A percentile compares a stretch with the other conserved stretches of the same genome.
phyloP scores from a whole-genome alignment of 2,113 vertebrate genomes.

The Nicator chloris region DNA sequence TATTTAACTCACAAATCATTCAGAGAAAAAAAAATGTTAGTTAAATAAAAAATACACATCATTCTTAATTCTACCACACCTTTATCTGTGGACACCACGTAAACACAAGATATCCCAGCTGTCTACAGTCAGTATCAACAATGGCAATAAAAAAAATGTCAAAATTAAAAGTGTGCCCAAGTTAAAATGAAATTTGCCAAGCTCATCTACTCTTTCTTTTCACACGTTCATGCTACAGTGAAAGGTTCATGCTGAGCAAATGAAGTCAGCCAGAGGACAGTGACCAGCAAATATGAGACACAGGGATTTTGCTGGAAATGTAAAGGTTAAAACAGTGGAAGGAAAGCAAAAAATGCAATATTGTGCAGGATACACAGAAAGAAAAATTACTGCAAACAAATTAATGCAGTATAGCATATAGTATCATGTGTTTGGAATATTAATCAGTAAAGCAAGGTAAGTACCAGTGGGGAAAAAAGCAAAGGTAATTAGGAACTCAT shows the following conservation, averaged over 20 bases:
- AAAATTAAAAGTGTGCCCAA: neutral
- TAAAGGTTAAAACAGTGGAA: neutral
- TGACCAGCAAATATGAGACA: neutral
- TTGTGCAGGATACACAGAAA: neutral
- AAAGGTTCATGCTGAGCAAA: neutral
- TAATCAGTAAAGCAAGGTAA: slow-evolving; percentile 37
- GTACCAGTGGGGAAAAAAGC: neutral
- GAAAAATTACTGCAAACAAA: slow-evolving; percentile 4
- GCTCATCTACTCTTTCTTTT: neutral
- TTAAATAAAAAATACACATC: neutral
- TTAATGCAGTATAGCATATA: neutral
- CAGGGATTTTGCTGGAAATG: neutral
- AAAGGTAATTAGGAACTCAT: slow-evolving; percentile 44
- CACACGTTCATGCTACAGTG: neutral
- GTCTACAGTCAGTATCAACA: neutral
- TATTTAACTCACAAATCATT: neutral
- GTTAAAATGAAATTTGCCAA: neutral
- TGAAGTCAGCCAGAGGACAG: neutral
- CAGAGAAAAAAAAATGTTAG: neutral
- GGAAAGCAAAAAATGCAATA: neutral
- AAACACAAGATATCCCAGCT: neutral
- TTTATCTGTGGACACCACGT: neutral
- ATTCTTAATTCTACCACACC: neutral
- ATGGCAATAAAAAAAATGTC: neutral
- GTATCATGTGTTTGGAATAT: slow-evolving; percentile 1